Evolutionary conservation across 2,797 vertebrate genomes (phyloP).

Genomic region (Clarias fuscus): DNA sequence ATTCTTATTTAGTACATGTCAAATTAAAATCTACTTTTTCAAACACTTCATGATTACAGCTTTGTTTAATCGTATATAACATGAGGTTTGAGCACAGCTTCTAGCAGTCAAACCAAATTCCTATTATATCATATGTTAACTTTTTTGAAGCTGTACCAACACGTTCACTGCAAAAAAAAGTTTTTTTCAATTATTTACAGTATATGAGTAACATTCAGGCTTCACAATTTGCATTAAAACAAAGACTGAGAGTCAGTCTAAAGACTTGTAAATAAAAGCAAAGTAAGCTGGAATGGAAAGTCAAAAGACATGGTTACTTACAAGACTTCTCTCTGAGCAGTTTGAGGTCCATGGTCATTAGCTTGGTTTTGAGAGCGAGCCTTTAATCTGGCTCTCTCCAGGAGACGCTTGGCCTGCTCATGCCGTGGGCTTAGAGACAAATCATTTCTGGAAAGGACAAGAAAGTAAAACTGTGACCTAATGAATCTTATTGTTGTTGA

Average conservation of each 20-base stretch:
- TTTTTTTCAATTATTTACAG: too few species aligned
- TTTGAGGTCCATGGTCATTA: conserved; percentile 76
- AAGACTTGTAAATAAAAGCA: background rate
- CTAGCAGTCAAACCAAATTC: too few species aligned
- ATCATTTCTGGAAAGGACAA: conserved; percentile 73
- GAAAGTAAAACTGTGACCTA: background rate
- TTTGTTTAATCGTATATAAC: too few species aligned
- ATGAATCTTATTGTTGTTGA: background rate
- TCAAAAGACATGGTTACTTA: conserved; percentile 59
- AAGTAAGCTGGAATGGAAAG: background rate
- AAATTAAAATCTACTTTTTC: too few species aligned
- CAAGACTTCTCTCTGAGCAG: conserved; percentile 65
- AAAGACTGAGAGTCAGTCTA: background rate
- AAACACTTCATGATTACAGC: too few species aligned
- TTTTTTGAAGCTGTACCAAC: too few species aligned
- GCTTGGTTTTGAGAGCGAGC: conserved; percentile 83
- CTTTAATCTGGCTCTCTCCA: conserved; percentile 88
- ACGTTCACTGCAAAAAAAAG: too few species aligned
- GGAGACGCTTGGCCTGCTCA: conserved; percentile 87
- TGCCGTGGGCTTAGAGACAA: conserved; percentile 83
- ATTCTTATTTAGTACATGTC: background rate
- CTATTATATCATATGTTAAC: too few species aligned
- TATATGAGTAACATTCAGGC: too few species aligned
- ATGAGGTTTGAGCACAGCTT: too few species aligned
- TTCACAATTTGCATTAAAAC: too few species aligned